Evolutionary conservation across 2,888 invertebrate species (phyloP), one percentile per base, ranked within the genome.

Genomic region (Perizoma affinitatum): DNA sequence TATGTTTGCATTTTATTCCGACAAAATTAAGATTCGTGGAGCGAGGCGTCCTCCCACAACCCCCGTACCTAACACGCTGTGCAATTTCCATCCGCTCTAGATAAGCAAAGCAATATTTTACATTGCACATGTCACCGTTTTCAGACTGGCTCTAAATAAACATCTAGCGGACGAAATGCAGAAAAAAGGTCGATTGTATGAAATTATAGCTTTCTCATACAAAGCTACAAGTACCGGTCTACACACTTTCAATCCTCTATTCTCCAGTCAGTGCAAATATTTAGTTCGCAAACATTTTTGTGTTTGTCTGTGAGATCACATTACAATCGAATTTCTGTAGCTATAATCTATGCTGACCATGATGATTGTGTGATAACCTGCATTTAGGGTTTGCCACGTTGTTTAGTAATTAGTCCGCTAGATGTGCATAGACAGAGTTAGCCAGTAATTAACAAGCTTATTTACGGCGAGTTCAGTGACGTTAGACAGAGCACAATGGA

Each of bases 51-150:
- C 65, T 56, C 57, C 65, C 53, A 58, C 63, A 57, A 55, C 52
- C 59, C 54, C 57, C 63, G 58, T 62, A 57, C 65, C 65, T 69
- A 67, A 69, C 75, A 68, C 68, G 70, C 73, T 68, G 70, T 73
- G 80, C 78, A 82, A 84, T 84, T 83, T 82, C 76, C 82, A 82
- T 79, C 73, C 76, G 74, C 72, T 74, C 69, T 69, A 82, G 80
- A 83, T 84, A 84, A 84, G 81, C 79, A 77, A 73, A 74, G 80
- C 79, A 75, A 82, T 86, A 85, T 84, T 82, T 83, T 73, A 81
- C 74, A 76, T 80, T 73, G 76, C 74, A 79, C 74, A 78, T 79
- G 75, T 75, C 72, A 72, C 71, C 69, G 70, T 78, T 78, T 76
- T 72, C 72, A 72, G 62, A 75, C 75, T 79, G n/a, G 7, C 33